Base-by-base conservation (phyloP, 2,113 vertebrate genomes). In the Phyllostomus hastatus region DNA sequence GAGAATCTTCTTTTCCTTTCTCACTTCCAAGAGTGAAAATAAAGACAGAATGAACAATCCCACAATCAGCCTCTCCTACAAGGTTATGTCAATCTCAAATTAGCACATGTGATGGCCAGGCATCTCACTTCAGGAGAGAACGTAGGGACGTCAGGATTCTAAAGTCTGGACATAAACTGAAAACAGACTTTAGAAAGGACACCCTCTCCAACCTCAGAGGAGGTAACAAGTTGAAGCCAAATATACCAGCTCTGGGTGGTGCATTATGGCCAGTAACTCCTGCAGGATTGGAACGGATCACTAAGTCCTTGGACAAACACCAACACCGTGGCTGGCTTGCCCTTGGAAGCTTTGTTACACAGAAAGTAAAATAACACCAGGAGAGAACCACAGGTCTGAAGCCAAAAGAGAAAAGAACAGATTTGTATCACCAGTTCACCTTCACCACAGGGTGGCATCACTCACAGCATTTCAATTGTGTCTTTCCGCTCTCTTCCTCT, bases 21-120 rank as follows among this genome's bases (percentile, higher is more conserved):
- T 97, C 52, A 92, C 94, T 91, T 50, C 61, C 93, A 93, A 95
- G 79, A 92, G 41, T 48, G 78, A 91, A 88, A 88, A 41, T 67
- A 33, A 89, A 91, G 8, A 67, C 70, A 48, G 10, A 64, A 87
- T 70, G 7, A 66, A 78, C 4, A 69, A 79, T 8, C 81, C 88
- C 7, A 50, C 33, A 73, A 33, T 67, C 3, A 3, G 73, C 61
- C n/a, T 92, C 43, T 90, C 43, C 38, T 48, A 10, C 12, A 69
- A 73, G 57, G 8, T 67, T 64, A 64, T 92, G 69, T 79, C 35
- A 73, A 50, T 46, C 38, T 28, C 54, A 70, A 41, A 57, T 75
- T 48, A 79, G 73, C 33, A 78, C 9, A 26, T 33, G 22, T 5
- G 11, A n/a, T 16, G 28, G 67, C 35, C 38, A n/a, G 8, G 95